Base-by-base conservation (phyloP, 2,888 invertebrate species). In the Drosophila borborema region DNA sequence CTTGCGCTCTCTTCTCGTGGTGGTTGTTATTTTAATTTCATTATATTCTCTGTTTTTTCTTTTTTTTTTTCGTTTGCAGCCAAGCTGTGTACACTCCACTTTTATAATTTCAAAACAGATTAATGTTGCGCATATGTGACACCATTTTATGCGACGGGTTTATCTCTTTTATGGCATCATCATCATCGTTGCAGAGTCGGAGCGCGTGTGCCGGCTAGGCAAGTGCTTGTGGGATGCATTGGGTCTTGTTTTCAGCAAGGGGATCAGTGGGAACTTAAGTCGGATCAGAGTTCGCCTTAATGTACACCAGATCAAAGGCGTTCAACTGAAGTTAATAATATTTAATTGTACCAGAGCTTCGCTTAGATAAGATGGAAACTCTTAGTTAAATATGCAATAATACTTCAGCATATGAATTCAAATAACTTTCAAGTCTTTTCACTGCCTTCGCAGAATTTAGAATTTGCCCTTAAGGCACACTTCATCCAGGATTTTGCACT, bases 101-200 rank as follows among this genome's bases (percentile, higher is more conserved):
- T 76, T 91, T 89, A 90, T 82, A 91, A 86, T 91, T 91, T 85
- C 82, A 81, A 90, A 92, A 90, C 90, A 89, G 90, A 90, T 91
- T 92, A 91, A 91, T 91, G 92, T 88, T 81, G 82, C 82, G 89
- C 92, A 90, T 91, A 91, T 91, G 91, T 82, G 89, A 81, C 86
- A 84, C 80, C 80, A 83, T 90, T 90, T 90, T 88, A 88, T 88
- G 89, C 88, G 86, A 87, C 86, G 86, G 90, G 91, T 75, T 86
- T 86, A 90, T 90, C 86, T 86, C 91, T 77, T 90, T 90, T 90
- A 86, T 90, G 85, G 85, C 85, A 90, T 86, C 90, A 90, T 80
- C 90, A n/a, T 51, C 70, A 40, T 40, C 48, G 14, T 4, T 28
- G 14, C 12, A 12, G 48, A 14, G 49, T 14, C 55, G n/a, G n/a